Evolutionary conservation across 2,888 invertebrate genomes (phyloP).

Genomic region (Lamellibrachia satsuma): DNA sequence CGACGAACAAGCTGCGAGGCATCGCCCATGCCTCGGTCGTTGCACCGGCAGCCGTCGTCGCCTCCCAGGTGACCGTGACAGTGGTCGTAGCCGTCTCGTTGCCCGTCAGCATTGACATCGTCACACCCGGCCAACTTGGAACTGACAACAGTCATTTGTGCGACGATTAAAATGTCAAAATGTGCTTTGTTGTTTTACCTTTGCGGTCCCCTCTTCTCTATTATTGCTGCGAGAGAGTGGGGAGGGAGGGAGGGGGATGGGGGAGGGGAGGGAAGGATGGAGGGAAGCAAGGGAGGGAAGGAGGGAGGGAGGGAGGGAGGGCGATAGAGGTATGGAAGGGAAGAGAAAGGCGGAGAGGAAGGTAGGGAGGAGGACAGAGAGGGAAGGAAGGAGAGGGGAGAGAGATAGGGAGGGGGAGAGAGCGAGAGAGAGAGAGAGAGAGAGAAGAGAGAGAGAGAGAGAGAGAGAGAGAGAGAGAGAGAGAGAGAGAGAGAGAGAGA

Average conservation of each 20-base stretch:
- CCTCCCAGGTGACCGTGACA: neutral
- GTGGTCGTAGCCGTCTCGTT: neutral
- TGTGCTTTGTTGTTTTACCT: too few species aligned
- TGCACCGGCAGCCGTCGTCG: neutral
- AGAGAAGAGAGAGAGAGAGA: neutral
- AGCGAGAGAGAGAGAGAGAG: neutral
- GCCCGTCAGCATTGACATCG: neutral
- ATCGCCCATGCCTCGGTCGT: neutral
- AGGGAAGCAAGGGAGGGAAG: too few species aligned
- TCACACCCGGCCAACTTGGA: neutral
- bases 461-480: neutral
- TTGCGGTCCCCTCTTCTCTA: too few species aligned
- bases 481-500: neutral
- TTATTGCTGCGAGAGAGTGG: neutral
- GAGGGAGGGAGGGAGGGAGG: too few species aligned
- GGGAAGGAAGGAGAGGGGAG: too few species aligned
- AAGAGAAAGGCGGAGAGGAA: too few species aligned
- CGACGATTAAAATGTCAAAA: too few species aligned
- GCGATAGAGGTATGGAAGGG: too few species aligned
- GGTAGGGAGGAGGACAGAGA: too few species aligned
- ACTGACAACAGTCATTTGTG: neutral
- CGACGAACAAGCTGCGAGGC: neutral
- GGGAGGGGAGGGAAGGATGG: too few species aligned
- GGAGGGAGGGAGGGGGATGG: too few species aligned
- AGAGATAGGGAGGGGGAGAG: neutral